Conservation (phyloP, 2,888 invertebrate genomes). For the Spilarctia lutea region DNA sequence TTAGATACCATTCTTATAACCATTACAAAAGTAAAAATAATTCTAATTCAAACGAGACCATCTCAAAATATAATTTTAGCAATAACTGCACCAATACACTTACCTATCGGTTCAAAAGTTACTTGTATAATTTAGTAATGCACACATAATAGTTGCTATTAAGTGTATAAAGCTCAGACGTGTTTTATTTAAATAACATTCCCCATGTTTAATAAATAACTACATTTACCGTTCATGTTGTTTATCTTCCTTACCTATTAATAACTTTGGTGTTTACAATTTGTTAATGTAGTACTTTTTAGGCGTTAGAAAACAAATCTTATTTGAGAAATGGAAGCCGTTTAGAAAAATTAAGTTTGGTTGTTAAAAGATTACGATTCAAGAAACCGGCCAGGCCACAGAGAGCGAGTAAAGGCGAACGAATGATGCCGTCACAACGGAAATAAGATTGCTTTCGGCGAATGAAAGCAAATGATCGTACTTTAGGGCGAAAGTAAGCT, state of each 20-base stretch:
- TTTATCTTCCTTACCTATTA: constrained; percentile 60
- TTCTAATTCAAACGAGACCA: background rate
- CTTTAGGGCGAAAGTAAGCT: background rate
- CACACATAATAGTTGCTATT: background rate
- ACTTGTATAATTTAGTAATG: background rate
- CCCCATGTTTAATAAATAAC: constrained; percentile 57
- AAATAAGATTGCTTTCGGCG: background rate
- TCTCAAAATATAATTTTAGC: background rate
- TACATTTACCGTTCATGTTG: constrained; percentile 50
- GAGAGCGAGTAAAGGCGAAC: background rate
- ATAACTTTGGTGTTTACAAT: constrained; percentile 56
- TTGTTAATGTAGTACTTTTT: constrained; percentile 55
- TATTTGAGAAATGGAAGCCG: no score
- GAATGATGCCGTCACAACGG: background rate
- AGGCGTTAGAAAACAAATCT: constrained; percentile 14
- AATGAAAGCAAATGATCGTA: background rate
- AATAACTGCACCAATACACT: background rate
- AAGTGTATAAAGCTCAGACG: constrained; percentile 33
- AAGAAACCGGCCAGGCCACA: background rate
- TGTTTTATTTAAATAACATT: constrained; percentile 59
- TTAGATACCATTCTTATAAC: background rate
- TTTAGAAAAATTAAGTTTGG: background rate
- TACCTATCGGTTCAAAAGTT: background rate
- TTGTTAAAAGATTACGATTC: background rate
- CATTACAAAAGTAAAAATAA: background rate